Conservation (phyloP, 2,797 vertebrate species). For the Rachycentron canadum region DNA sequence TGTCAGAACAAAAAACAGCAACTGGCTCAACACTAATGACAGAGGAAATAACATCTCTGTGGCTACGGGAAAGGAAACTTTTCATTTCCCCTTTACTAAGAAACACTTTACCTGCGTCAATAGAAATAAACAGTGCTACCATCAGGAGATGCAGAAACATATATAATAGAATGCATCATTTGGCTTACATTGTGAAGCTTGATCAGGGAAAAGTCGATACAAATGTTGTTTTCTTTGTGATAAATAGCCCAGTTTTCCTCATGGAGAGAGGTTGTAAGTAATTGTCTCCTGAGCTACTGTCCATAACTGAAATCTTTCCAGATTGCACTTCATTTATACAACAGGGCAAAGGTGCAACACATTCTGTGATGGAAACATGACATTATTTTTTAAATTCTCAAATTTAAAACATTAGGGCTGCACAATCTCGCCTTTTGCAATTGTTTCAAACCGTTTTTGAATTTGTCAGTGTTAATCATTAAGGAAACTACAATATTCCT, state of each 20-base stretch:
- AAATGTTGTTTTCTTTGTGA: background rate
- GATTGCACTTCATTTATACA: conserved; percentile 20
- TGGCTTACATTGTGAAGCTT: background rate
- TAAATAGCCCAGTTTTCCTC: background rate
- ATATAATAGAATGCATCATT: background rate
- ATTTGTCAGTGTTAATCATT: background rate
- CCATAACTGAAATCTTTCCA: conserved; percentile 26
- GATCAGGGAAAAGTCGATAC: background rate
- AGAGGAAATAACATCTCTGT: conserved; percentile 31
- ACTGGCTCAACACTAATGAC: conserved; percentile 2
- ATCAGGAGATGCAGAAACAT: background rate
- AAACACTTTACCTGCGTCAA: conserved; percentile 4
- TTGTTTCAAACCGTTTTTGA: background rate
- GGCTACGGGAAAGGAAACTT: conserved; percentile 24
- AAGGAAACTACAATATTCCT: conserved; percentile 3
- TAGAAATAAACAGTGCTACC: background rate
- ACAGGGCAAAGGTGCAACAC: background rate
- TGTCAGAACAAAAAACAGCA: conserved; percentile 14
- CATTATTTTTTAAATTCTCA: background rate
- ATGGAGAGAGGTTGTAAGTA: conserved; percentile 1
- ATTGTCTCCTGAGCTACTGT: background rate
- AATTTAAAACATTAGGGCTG: background rate
- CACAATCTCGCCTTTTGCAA: background rate
- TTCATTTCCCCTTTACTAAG: conserved; percentile 42
- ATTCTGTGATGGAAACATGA: background rate